Evolutionary conservation across 2,888 invertebrate species (phyloP), one percentile per base, ranked within the genome.

Genomic region (Drosophila glabriapex): DNA sequence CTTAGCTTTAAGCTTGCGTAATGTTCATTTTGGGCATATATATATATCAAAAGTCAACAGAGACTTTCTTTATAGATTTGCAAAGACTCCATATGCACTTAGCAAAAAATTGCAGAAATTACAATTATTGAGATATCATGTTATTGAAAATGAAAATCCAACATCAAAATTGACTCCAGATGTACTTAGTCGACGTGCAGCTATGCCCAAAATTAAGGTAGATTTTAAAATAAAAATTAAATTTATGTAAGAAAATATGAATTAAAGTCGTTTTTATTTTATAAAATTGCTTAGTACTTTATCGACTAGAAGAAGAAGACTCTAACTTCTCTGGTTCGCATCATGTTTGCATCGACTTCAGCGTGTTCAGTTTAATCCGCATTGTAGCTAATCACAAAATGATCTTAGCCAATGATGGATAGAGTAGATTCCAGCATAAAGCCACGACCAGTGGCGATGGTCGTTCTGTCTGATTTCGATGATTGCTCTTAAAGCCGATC

Each of bases 401-500:
- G 10, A 19, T 29, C 25, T 31, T 19, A 19, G 37, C 41, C 39
- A 25, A 12, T 14, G 12, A 19, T 16, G 10, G 16, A 16, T 22
- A 58, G 63, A 37, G 54, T 33, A 55, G 37, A 55, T 28, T 41
- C 2, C 19, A 39, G 46, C 39, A 53, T 7, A 9, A 37, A 58
- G 67, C 35, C 19, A 19, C n/a, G 6, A 1, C 35, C 4, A 55
- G 37, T 29, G 19, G 43, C 41, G 16, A 4, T 31, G 46, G 22
- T 58, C 59, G 71, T 71, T n/a, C 16, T 28, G 33, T 56, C 53
- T 29, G 22, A 28, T 29, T 39, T 35, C 37, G 68, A 56, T 73
- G 67, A 73, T 68, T 56, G 62, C 62, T 55, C 41, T 68, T 59
- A 54, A 76, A 72, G 72, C 61, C 68, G 70, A 65, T 68, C 69